Evolutionary conservation across 2,797 vertebrate species (phyloP).

Genomic region (Cyclopterus lumpus): DNA sequence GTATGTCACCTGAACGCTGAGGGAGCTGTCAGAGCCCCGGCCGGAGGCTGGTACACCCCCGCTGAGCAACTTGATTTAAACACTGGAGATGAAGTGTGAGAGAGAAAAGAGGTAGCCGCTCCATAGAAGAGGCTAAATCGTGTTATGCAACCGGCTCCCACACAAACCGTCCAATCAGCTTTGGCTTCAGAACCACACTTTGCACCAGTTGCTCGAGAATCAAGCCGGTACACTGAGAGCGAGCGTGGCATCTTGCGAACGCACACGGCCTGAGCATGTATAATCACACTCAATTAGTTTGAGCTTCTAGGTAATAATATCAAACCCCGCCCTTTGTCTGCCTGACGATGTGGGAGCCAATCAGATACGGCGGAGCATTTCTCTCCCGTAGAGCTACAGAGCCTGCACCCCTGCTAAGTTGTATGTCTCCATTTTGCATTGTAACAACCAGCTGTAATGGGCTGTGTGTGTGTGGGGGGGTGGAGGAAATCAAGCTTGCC

Average conservation of each 20-base stretch:
- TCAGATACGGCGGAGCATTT: conserved; percentile 79
- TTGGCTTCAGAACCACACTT: conserved; percentile 19
- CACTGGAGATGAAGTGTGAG: conserved; percentile 40
- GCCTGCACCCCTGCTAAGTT: conserved; percentile 82
- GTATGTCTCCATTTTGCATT: conserved; percentile 80
- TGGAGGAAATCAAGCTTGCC: conserved; percentile 83
- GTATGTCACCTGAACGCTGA: conserved; percentile 74
- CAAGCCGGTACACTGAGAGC: conserved; percentile 26
- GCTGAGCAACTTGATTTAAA: conserved; percentile 63
- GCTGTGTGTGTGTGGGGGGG: conserved; percentile 67
- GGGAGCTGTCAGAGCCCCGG: conserved; percentile 37
- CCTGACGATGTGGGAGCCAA: conserved; percentile 80
- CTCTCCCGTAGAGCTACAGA: conserved; percentile 79
- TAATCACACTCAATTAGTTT: conserved; percentile 84
- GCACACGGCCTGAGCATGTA: conserved; percentile 41
- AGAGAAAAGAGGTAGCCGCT: conserved; percentile 24
- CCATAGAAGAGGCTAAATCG: conserved; percentile 31
- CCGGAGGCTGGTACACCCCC: conserved; percentile 39
- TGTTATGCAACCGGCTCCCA: conserved; percentile 42
- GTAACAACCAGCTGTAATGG: conserved; percentile 83
- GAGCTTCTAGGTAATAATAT: conserved; percentile 69
- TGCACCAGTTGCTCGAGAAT: conserved; percentile 33
- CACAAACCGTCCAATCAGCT: conserved; percentile 42
- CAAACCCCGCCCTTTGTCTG: conserved; percentile 64
- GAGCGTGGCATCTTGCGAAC: conserved; percentile 32